Conservation (phyloP, 2,888 invertebrate genomes). For the Andricus curvator region DNA sequence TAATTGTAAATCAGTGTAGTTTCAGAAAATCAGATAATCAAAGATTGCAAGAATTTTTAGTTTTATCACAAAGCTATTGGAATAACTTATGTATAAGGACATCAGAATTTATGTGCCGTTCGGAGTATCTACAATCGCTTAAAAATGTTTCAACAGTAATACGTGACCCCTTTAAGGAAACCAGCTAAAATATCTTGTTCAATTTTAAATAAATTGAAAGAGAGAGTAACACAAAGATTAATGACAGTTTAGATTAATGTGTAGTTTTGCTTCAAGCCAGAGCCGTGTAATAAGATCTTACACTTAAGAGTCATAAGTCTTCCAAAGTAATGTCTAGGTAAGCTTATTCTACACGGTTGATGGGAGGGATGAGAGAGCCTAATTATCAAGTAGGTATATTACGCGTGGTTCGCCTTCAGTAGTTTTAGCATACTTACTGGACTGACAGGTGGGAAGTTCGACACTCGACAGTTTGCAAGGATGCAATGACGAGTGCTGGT, state of each 20-base stretch:
- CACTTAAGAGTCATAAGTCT: slow-evolving; percentile 37
- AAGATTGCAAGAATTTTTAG: too few relatives aligned
- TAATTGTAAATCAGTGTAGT: neutral
- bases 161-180: neutral
- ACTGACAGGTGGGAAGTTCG: slow-evolving; percentile 41
- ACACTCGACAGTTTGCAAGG: slow-evolving; percentile 34
- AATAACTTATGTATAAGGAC: too few relatives aligned
- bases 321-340: slow-evolving; percentile 28
- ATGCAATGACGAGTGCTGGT: slow-evolving; percentile 50
- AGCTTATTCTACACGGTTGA: slow-evolving; percentile 15
- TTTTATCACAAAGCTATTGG: too few relatives aligned
- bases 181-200: slow-evolving; percentile 25
- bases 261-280: slow-evolving; percentile 14
- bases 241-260: slow-evolving; percentile 32
- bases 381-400: slow-evolving; percentile 35
- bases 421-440: slow-evolving; percentile 20
- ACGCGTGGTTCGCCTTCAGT: slow-evolving; percentile 19
- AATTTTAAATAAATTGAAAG: slow-evolving; percentile 28
- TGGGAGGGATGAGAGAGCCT: slow-evolving; percentile 17
- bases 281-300: slow-evolving; percentile 39
- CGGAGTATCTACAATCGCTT: neutral
- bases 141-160: neutral
- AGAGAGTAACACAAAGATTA: slow-evolving; percentile 28
- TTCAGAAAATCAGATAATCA: neutral
- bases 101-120: neutral